These are phyloP conservation scores for Cephalopholis sonnerati DNA, from an alignment of 2,113 vertebrate species.

Conservation along the genomic window DNA sequence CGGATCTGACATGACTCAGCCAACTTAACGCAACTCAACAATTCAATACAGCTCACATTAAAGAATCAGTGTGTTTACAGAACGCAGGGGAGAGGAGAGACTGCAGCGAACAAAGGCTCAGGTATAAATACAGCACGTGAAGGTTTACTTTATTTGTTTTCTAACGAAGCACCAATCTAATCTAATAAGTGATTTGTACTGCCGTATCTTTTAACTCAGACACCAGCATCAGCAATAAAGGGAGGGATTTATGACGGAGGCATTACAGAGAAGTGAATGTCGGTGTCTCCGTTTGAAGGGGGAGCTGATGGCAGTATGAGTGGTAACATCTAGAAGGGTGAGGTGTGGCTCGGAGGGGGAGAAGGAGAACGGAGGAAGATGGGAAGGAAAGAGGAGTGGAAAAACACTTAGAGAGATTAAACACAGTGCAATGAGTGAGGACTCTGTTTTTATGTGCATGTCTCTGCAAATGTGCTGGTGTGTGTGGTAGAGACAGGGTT, in stretches of 20 bases:
- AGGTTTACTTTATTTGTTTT: constrained; percentile 51
- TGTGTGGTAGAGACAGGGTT: constrained; percentile 22
- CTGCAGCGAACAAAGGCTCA: not conserved
- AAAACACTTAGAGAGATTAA: constrained; percentile 81
- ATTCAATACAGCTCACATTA: not conserved
- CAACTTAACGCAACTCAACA: not conserved
- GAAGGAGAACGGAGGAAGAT: constrained; percentile 2
- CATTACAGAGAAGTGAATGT: constrained; percentile 34
- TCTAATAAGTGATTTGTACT: constrained; percentile 57
- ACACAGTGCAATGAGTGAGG: constrained; percentile 61
- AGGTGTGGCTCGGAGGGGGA: constrained; percentile 19
- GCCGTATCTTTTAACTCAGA: constrained; percentile 45
- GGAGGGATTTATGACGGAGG: constrained; percentile 60
- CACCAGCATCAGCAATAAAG: constrained; percentile 63
- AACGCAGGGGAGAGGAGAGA: not conserved
- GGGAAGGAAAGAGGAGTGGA: constrained; percentile 38
- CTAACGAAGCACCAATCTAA: constrained; percentile 47
- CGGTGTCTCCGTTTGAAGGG: constrained; percentile 43
- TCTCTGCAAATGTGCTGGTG: constrained; percentile 57
- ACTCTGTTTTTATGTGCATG: constrained; percentile 60
- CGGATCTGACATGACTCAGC: not conserved
- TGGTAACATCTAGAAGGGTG: constrained; percentile 35
- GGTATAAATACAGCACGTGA: not conserved
- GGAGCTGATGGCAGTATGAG: constrained; percentile 61
- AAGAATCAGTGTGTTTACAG: not conserved